Evolutionary conservation across 37 sponge, comb jelly and placozoan species (phyloP), one percentile per base, ranked within the genome.

Genomic region (Hexactinellida sp.): DNA sequence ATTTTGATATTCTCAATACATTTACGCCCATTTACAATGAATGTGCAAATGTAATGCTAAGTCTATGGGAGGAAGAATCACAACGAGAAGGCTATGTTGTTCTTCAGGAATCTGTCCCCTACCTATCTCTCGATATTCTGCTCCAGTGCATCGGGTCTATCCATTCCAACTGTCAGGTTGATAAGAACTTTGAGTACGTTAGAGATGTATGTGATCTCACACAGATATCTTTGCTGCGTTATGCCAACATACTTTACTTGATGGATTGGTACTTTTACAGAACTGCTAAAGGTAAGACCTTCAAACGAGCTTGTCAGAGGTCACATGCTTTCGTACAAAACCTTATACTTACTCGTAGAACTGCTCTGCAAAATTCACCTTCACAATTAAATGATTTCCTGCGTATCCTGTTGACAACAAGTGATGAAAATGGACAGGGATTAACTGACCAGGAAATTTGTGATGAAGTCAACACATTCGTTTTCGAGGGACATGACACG

Each of bases 131-230:
- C 3, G 76, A 63, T 63, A 63, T 63, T 63, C 76, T 32, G 13
- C 25, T 63, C 5, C 76, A 63, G 34, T 63, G 76, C 13, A 63
- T 63, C 13, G 76, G 76, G 1, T 63, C 76, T 28, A 7, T 63
- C 34, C 19, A 63, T 3, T 21, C 76, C 3, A 28, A 28, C 13
- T 63, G 76, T 63, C 76, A 63, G 13, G 13, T 63, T 23, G 76
- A 63, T 5, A 63, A 63, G 34, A 63, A n/a, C 13, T 5, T 25
- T 63, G 28, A 63, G 13, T 63, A 63, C 30, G 76, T 63, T 63
- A 63, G 76, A 63, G 76, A 63, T 28, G 76, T 63, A n/a, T n/a
- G 30, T 25, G 76, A 63, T 28, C 76, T 63, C 76, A 63, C 76
- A 25, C 3, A 63, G 76, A 32, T 63, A 10, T 63, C 76, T 32